Evolutionary conservation across 2,113 vertebrate species (phyloP).

Genomic region (Camelus dromedarius): DNA sequence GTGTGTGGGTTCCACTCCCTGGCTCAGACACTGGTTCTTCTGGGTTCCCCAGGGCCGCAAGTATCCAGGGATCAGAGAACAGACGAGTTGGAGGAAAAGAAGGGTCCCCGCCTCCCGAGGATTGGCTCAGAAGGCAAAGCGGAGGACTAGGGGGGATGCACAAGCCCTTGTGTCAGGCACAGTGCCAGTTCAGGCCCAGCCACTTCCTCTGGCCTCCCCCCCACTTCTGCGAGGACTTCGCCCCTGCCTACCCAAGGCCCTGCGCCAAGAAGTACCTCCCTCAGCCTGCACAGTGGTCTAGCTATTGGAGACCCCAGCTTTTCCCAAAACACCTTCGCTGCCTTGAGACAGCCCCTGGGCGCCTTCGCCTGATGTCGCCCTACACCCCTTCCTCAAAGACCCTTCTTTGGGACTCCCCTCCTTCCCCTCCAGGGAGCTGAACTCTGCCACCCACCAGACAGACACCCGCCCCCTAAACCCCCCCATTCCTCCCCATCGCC

Average conservation of each 20-base stretch:
- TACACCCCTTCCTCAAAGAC: slow-evolving; percentile 61
- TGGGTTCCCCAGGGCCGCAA: not conserved
- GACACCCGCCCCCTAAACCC: slow-evolving; percentile 82
- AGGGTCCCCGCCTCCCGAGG: not conserved
- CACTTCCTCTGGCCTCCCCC: slow-evolving; percentile 79
- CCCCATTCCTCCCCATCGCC: slow-evolving; percentile 79
- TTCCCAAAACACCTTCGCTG: slow-evolving; percentile 39
- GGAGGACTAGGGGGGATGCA: slow-evolving; percentile 66
- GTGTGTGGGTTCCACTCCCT: slow-evolving; percentile 18
- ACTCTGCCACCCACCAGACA: slow-evolving; percentile 80
- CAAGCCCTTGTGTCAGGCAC: slow-evolving; percentile 71
- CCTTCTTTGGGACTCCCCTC: slow-evolving; percentile 63
- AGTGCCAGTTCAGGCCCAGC: slow-evolving; percentile 75
- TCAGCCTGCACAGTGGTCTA: slow-evolving; percentile 65
- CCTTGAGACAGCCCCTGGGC: slow-evolving; percentile 39
- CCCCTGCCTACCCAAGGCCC: slow-evolving; percentile 74
- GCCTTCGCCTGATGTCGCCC: slow-evolving; percentile 51
- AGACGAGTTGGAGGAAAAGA: not conserved
- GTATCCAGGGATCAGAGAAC: slow-evolving; percentile 21
- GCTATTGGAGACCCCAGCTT: slow-evolving; percentile 43
- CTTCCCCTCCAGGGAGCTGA: slow-evolving; percentile 76
- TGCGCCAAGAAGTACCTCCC: slow-evolving; percentile 69
- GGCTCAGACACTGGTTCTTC: slow-evolving; percentile 5
- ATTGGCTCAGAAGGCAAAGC: slow-evolving; percentile 46
- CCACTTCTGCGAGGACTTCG: slow-evolving; percentile 73